A percentile compares a stretch with the other conserved stretches of the same genome.
Conservation (phyloP, 2,113 vertebrate genomes). For the Puntigrus tetrazona region DNA sequence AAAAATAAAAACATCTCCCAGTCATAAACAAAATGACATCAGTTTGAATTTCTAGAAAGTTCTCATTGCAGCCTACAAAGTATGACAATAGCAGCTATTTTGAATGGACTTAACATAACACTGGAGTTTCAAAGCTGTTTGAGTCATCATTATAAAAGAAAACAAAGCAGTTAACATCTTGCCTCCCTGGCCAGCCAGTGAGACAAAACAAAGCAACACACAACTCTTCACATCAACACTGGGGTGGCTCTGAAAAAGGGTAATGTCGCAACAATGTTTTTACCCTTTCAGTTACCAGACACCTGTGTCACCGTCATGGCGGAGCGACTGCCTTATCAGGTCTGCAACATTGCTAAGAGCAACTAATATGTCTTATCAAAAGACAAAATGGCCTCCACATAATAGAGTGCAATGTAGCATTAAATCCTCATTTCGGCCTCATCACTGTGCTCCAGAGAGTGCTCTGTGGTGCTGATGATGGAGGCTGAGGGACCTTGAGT, state of each 20-base stretch:
- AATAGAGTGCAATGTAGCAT: slow-evolving; percentile 43
- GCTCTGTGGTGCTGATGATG: slow-evolving; percentile 88
- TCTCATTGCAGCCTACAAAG: slow-evolving; percentile 58
- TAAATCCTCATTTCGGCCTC: slow-evolving; percentile 91
- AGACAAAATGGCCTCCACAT: slow-evolving; percentile 14
- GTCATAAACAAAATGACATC: slow-evolving; percentile 54
- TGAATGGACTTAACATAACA: slow-evolving; percentile 67
- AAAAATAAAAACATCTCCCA: slow-evolving; percentile 46
- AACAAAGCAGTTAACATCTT: slow-evolving; percentile 60
- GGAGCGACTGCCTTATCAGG: slow-evolving; percentile 52
- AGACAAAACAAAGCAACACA: slow-evolving; percentile 69
- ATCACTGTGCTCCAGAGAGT: slow-evolving; percentile 84
- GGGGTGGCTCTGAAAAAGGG: slow-evolving; percentile 70
- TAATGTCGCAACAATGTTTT: slow-evolving; percentile 54
- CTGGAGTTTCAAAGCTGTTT: slow-evolving; percentile 60
- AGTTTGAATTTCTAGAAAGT: slow-evolving; percentile 43
- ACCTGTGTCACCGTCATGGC: slow-evolving; percentile 65
- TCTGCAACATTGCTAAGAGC: slow-evolving; percentile 54
- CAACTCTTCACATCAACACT: slow-evolving; percentile 67
- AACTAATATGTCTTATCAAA: slow-evolving; percentile 6
- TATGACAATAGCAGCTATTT: slow-evolving; percentile 61
- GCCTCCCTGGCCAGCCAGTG: slow-evolving; percentile 81
- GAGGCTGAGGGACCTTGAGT: slow-evolving; percentile 91
- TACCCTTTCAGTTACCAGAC: slow-evolving; percentile 66
- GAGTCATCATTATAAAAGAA: slow-evolving; percentile 48